Evolutionary conservation across 2,888 invertebrate genomes (phyloP), one percentile per base, ranked within the genome.

Genomic region (Drosophila atripex): DNA sequence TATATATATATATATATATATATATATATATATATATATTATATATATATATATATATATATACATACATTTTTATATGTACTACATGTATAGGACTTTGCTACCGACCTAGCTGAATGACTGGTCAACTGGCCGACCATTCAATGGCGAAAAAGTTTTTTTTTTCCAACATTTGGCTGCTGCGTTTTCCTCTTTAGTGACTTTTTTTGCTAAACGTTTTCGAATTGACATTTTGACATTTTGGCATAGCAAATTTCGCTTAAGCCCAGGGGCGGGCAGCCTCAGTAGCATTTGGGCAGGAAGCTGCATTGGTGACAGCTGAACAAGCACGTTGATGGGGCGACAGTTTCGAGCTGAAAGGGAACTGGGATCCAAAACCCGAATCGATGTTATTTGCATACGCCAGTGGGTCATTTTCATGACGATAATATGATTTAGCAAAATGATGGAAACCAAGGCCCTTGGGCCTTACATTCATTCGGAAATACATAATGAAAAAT

Each of bases 151-250:
- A 54, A 63, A 71, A 43, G 46, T 58, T 58, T 64, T 43, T 52
- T 50, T 55, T 58, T 59, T 61, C 63, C 59, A 77, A 70, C 69
- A 76, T 78, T 79, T 77, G 49, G 68, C 78, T 23, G 30, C 52
- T 65, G 50, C 53, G 49, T 41, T 30, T 18, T 50, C 39, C 61
- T 61, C 51, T 47, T 43, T 49, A 54, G 18, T 50, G 12, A 43
- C 69, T 18, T 55, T 50, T 50, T 52, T 65, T 72, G 72, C 83
- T 82, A 86, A 84, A 86, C 85, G 85, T 73, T 86, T 86, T 83
- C 56, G 30, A 77, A 85, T 87, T 87, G 87, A 87, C 84, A 82
- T 87, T 84, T 86, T 85, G 84, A 86, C 84, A 78, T 87, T 86
- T 78, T 79, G 69, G 66, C 69, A 77, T 58, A 28, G 71, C 53